Evolutionary conservation across 2,888 invertebrate genomes (phyloP).

Genomic region (Podotricha telesiphe): DNA sequence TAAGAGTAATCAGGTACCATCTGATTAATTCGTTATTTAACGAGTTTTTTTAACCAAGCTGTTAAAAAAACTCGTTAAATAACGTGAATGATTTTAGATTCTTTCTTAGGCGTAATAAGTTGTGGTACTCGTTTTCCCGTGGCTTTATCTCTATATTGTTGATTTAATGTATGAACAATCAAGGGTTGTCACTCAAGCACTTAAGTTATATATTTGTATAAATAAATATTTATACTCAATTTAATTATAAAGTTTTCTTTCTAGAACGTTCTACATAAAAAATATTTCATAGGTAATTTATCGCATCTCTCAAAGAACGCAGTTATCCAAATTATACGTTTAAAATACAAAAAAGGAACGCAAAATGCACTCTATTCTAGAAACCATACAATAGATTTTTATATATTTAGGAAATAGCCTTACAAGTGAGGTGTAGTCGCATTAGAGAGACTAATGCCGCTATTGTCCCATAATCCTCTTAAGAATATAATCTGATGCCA

Average conservation of each 20-base stretch:
- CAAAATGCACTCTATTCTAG: constrained; percentile 19
- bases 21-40: too few relatives aligned
- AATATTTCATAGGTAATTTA: background rate
- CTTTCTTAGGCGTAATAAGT: too few relatives aligned
- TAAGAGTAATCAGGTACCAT: too few relatives aligned
- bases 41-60: too few relatives aligned
- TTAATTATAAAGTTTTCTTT: background rate
- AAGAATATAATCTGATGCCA: constrained; percentile 18
- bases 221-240: background rate
- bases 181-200: background rate
- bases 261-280: background rate
- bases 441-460: constrained; percentile 11
- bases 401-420: constrained; percentile 18
- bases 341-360: background rate
- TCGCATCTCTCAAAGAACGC: background rate
- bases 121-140: too few relatives aligned
- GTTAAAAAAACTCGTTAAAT: too few relatives aligned
- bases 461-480: constrained; percentile 15
- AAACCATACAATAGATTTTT: constrained; percentile 20
- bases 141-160: too few relatives aligned
- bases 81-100: too few relatives aligned
- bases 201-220: background rate
- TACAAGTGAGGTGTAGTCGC: constrained; percentile 18
- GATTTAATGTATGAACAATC: too few relatives aligned
- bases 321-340: background rate